Evolutionary conservation across 1,140 invertebrate species (phyloP).

Genomic region (Globodera rostochiensis): DNA sequence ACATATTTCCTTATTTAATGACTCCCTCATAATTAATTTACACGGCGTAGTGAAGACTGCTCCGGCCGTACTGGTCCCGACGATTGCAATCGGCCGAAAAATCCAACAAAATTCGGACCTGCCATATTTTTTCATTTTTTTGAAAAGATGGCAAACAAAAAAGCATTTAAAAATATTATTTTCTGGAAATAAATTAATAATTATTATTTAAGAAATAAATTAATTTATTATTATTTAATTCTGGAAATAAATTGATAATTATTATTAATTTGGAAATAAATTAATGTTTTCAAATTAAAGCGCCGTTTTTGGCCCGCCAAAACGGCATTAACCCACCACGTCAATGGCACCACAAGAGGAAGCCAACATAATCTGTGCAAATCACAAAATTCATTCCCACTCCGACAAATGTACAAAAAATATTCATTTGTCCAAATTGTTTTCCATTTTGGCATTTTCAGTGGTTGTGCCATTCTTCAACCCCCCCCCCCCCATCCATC

Average conservation of each 20-base stretch:
- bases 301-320: no score
- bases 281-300: neutral
- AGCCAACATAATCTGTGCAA: slow-evolving; percentile 15
- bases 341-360: slow-evolving; percentile 22
- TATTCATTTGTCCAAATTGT: neutral
- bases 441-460: neutral
- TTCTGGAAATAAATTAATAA: neutral
- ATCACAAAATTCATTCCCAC: no score
- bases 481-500: no score
- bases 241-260: neutral
- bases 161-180: no score
- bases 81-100: slow-evolving; percentile 16
- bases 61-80: slow-evolving; percentile 24
- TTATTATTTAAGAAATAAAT: neutral
- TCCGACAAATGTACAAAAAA: no score
- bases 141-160: neutral
- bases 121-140: neutral
- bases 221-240: neutral
- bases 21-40: neutral
- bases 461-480: no score
- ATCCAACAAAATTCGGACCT: slow-evolving; percentile 22
- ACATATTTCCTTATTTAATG: neutral
- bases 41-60: slow-evolving; percentile 30
- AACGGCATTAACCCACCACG: neutral
- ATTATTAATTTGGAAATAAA: neutral